Base-by-base conservation (phyloP, 2,113 vertebrate species). In the Hippopotamus amphibius region DNA sequence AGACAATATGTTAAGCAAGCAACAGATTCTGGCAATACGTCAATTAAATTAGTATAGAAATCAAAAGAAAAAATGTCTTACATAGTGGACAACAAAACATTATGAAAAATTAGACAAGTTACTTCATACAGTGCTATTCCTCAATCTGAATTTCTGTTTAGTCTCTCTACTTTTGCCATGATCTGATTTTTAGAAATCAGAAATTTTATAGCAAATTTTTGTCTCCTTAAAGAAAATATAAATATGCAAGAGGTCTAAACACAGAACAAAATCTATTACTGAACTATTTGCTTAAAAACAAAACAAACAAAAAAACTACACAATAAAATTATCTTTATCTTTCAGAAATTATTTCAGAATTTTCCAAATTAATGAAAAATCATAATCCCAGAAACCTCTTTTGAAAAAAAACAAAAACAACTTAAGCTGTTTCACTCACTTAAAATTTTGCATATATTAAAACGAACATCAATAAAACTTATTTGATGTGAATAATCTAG, bases 301-400 rank as follows among this genome's bases (percentile, higher is more conserved):
- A 77, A 77, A 80, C 19, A 24, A 17, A 68, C 37, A 46, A 53
- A 80, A 76, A 48, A 71, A 19, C 37, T 16, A 19, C 10, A 80
- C 53, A 69, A 65, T 5, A 37, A 41, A 19, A 83, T n/a, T 55
- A 74, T 48, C 21, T 92, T 92, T 80, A 55, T 74, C 48, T 87
- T 96, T 68, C 24, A 94, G 16, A 95, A 92, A 90, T 93, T 85
- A 95, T 65, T 69, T 91, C 48, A 84, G 3, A 81, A 95, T 90
- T 94, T 95, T 61, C 61, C 71, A 92, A 95, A 74, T 92, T 80
- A 93, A 87, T 77, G 1, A 96, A 97, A 97, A 92, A 59, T 55
- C 17, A 53, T 55, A 59, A 93, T 95, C n/a, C 17, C 22, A 59
- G 46, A 91, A 93, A 87, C 2, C n/a, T 72, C 13, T 87, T 55